These are phyloP conservation scores for Catharus bicknelli DNA, from an alignment of 2,113 vertebrate genomes.

Conservation along the genomic window DNA sequence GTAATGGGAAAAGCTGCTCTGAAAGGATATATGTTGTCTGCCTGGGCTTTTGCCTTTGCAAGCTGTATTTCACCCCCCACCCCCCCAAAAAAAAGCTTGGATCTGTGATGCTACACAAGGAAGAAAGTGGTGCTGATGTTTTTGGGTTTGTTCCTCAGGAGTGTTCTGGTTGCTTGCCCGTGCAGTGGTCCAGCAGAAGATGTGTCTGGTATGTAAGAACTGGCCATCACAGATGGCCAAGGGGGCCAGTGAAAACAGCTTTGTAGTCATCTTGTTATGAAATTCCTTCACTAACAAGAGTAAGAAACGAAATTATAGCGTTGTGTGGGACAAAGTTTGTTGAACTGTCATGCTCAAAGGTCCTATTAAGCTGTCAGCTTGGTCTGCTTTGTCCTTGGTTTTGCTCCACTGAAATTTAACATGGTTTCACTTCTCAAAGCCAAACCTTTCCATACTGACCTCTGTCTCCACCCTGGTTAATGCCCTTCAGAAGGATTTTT, in stretches of 20 bases:
- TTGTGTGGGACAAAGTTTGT: not conserved
- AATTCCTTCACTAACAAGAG: not conserved
- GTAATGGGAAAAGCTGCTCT: not conserved
- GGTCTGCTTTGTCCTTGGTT: not conserved
- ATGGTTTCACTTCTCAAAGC: slow-evolving; percentile 5
- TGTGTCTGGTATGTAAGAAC: not conserved
- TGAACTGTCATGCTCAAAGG: not conserved
- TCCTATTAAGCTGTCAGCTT: slow-evolving; percentile 30
- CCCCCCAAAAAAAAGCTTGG: not conserved
- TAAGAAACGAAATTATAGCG: not conserved
- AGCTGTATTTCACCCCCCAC: not conserved
- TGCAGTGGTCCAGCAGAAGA: not conserved
- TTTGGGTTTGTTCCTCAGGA: not conserved
- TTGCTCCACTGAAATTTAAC: not conserved
- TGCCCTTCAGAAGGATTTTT: not conserved
- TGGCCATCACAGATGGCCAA: not conserved
- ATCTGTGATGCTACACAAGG: not conserved
- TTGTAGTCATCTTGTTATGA: not conserved
- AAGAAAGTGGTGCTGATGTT: not conserved
- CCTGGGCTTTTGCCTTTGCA: not conserved
- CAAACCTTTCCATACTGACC: not conserved
- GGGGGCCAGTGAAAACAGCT: not conserved
- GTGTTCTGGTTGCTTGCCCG: not conserved
- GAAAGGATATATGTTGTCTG: not conserved
- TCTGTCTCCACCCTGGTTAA: not conserved